Evolutionary conservation across 2,113 vertebrate genomes (phyloP).

Genomic region (Platanista minor): DNA sequence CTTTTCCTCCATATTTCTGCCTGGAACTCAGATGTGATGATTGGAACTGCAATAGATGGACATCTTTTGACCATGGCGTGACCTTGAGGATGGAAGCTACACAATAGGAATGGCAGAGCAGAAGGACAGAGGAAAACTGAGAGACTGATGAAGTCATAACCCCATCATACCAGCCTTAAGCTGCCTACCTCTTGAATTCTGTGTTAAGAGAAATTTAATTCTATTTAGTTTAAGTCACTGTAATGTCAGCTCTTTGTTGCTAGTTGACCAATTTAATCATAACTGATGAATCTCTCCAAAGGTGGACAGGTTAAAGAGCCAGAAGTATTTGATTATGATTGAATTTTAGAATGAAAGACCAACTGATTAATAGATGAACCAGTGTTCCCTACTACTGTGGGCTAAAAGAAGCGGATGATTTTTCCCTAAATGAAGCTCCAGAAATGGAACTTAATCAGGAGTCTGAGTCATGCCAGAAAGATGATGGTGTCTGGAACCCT

Average conservation of each 20-base stretch:
- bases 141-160: not conserved
- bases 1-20: not conserved
- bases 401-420: slow-evolving; percentile 51
- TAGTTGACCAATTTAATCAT: not conserved
- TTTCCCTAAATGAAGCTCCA: slow-evolving; percentile 41
- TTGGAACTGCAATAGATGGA: not conserved
- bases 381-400: not conserved
- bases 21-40: not conserved
- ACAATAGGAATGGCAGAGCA: not conserved
- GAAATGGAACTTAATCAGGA: slow-evolving; percentile 51
- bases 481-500: slow-evolving; percentile 1
- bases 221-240: slow-evolving; percentile 1
- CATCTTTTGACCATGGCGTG: not conserved
- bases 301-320: not conserved
- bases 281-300: not conserved
- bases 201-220: not conserved
- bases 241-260: not conserved
- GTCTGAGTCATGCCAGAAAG: slow-evolving; percentile 58
- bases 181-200: not conserved
- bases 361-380: slow-evolving; percentile 1
- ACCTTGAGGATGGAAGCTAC: not conserved
- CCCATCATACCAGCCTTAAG: not conserved
- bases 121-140: not conserved
- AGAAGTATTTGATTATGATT: slow-evolving; percentile 4
- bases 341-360: slow-evolving; percentile 41